Percentiles rank a stretch among this genome's conserved stretches.
Evolutionary conservation across 2,888 invertebrate species (phyloP).

Genomic region (Xestia c-nigrum): DNA sequence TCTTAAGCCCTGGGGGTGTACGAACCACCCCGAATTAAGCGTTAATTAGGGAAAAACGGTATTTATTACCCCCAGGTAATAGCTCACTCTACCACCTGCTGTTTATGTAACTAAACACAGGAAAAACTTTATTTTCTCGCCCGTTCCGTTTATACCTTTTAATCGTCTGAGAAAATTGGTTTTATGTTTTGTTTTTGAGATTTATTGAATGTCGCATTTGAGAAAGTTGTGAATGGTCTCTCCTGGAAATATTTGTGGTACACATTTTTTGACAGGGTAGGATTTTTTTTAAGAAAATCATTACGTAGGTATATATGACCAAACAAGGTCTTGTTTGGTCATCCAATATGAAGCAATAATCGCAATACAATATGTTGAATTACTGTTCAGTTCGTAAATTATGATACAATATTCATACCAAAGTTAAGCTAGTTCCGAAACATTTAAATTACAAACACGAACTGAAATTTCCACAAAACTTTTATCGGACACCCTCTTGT

Average conservation of each 20-base stretch:
- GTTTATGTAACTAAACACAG: constrained; percentile 71
- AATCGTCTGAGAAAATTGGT: constrained; percentile 56
- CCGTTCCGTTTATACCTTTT: constrained; percentile 50
- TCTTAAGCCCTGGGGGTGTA: constrained; percentile 62
- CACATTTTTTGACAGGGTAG: background rate
- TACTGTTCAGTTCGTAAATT: constrained; percentile 1
- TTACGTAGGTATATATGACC: background rate
- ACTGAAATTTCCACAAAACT: constrained; percentile 79
- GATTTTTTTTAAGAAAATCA: background rate
- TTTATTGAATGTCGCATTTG: constrained; percentile 16
- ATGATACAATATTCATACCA: constrained; percentile 31
- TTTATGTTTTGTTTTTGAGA: constrained; percentile 42
- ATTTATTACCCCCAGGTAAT: constrained; percentile 85
- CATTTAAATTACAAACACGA: constrained; percentile 83
- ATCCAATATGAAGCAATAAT: background rate
- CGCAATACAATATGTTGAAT: too few relatives aligned
- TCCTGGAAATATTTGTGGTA: background rate
- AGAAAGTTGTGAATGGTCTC: constrained; percentile 2
- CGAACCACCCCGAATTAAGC: constrained; percentile 79
- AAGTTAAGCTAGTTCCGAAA: constrained; percentile 69
- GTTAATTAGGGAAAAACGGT: constrained; percentile 90
- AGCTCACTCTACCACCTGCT: constrained; percentile 80
- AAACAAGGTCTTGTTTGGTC: background rate
- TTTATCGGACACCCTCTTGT: constrained; percentile 80
- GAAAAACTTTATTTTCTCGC: constrained; percentile 64